Conservation (phyloP, 2,113 vertebrate genomes). For the Melanotaenia duboulayi region DNA sequence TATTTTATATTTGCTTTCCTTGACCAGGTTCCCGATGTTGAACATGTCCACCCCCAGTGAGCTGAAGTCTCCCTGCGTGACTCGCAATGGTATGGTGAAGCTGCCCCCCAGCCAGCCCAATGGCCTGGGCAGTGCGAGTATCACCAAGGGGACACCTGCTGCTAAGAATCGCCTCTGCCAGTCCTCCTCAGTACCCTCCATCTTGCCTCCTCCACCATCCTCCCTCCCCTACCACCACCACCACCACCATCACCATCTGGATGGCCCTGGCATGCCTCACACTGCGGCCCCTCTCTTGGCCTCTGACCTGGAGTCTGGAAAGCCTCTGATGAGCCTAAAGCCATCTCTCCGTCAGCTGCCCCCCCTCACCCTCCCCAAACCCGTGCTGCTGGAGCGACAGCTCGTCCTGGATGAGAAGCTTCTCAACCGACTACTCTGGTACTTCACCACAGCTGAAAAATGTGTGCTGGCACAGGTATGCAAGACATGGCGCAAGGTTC, state of each 20-base stretch:
- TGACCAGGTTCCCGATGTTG: conserved; percentile 81
- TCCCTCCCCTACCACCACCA: conserved; percentile 85
- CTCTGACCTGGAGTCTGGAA: conserved; percentile 78
- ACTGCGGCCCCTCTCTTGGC: conserved; percentile 85
- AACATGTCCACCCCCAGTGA: conserved; percentile 88
- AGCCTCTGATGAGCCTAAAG: conserved; percentile 79
- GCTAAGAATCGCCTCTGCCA: conserved; percentile 98
- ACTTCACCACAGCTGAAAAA: conserved; percentile 96
- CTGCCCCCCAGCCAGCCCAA: conserved; percentile 92
- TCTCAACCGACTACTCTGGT: conserved; percentile 96
- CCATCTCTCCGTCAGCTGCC: conserved; percentile 79
- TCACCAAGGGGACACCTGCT: conserved; percentile 98
- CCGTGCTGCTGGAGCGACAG: conserved; percentile 87
- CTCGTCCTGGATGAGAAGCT: conserved; percentile 96
- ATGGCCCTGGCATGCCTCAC: conserved; percentile 79
- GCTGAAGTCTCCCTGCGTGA: conserved; percentile 96
- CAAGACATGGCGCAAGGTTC: conserved; percentile 94
- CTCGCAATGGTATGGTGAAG: conserved; percentile 96
- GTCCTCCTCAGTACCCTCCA: conserved; percentile 92
- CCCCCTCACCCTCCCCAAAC: conserved; percentile 78
- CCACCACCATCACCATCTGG: conserved; percentile 77
- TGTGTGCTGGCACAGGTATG: conserved; percentile 96
- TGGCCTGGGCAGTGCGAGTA: conserved; percentile 94
- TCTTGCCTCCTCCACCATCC: conserved; percentile 85
- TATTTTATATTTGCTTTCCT: conserved; percentile 7